A percentile compares a stretch with the other conserved stretches of the same genome.
Conservation (phyloP, 2,797 vertebrate genomes). For the Aldrovandia affinis region DNA sequence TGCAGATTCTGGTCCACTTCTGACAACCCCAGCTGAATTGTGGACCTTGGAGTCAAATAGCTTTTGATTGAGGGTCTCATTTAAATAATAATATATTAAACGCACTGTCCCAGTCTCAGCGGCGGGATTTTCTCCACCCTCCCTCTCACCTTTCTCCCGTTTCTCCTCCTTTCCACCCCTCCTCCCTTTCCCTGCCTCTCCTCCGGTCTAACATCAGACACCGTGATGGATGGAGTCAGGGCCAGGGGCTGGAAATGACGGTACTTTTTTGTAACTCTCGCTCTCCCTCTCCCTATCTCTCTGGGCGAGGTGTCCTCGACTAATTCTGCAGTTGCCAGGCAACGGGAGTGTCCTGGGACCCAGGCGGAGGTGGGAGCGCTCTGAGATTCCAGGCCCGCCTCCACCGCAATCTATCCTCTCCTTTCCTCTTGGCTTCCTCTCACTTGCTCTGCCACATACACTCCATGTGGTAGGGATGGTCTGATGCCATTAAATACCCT, state of each 20-base stretch:
- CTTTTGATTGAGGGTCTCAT: neutral
- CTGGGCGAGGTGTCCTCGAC: conserved; percentile 56
- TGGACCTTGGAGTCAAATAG: neutral
- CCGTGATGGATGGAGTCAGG: no score
- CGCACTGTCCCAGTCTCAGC: neutral
- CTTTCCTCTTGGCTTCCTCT: neutral
- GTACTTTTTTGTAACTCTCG: no score
- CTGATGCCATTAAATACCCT: conserved; percentile 29
- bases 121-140: neutral
- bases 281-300: conserved; percentile 25
- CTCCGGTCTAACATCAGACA: neutral
- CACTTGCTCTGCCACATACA: neutral
- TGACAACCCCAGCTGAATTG: neutral
- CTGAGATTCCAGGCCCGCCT: no score
- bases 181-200: neutral
- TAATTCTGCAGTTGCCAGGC: conserved; percentile 72
- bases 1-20: neutral
- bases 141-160: neutral
- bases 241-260: no score
- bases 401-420: neutral
- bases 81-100: neutral
- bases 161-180: neutral
- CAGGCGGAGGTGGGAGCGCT: conserved; percentile 53
- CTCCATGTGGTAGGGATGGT: conserved; percentile 36
- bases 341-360: conserved; percentile 64